These are phyloP conservation scores for Caenorhabditis doughertyi DNA, from an alignment of 2,888 invertebrate species.

Conservation along the genomic window DNA sequence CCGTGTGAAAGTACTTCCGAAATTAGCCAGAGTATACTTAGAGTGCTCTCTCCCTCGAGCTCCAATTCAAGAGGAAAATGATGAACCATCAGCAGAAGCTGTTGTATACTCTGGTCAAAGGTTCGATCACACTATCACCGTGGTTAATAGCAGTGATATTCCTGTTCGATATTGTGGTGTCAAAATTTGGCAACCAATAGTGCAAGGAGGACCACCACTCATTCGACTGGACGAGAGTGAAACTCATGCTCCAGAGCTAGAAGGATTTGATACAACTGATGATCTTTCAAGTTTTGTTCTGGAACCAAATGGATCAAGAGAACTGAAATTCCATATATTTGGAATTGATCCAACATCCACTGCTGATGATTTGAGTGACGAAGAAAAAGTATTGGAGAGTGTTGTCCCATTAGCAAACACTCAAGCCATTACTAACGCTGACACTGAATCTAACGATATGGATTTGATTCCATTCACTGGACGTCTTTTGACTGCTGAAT, in stretches of 20 bases:
- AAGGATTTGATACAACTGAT: constrained; percentile 36
- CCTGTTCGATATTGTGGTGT: constrained; percentile 74
- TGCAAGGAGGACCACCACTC: constrained; percentile 78
- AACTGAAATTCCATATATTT: constrained; percentile 78
- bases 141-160: constrained; percentile 74
- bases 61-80: constrained; percentile 76
- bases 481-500: constrained; percentile 77
- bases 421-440: constrained; percentile 53
- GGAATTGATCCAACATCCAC: constrained; percentile 81
- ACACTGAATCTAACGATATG: constrained; percentile 67
- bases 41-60: constrained; percentile 77
- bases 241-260: constrained; percentile 17
- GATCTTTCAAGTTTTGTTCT: constrained; percentile 61
- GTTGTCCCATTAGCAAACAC: constrained; percentile 68
- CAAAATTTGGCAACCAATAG: constrained; percentile 71
- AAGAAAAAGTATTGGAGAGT: constrained; percentile 70
- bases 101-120: constrained; percentile 81
- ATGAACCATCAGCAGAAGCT: constrained; percentile 77
- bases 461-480: constrained; percentile 82
- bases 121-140: constrained; percentile 78
- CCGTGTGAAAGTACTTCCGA: constrained; percentile 69
- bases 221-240: constrained; percentile 66
- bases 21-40: constrained; percentile 64
- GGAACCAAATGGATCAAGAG: constrained; percentile 67
- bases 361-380: constrained; percentile 74